Evolutionary conservation across 2,113 vertebrate genomes (phyloP).

Genomic region (Tachysurus vachellii): DNA sequence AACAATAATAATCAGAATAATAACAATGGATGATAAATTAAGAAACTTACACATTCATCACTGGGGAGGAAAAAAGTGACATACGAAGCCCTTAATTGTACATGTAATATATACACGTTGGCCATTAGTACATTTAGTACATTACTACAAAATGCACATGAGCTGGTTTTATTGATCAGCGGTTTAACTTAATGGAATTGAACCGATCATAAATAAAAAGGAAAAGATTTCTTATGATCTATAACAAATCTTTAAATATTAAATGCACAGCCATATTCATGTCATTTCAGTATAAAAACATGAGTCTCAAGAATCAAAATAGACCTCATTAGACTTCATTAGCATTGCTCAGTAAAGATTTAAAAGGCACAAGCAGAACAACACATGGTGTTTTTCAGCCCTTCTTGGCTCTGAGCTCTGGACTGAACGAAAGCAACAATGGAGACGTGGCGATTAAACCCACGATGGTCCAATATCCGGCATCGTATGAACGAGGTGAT

Average conservation of each 20-base stretch:
- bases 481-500: neutral
- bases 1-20: neutral
- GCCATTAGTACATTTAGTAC: neutral
- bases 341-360: constrained; percentile 40
- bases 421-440: neutral
- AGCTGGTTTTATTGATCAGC: constrained; percentile 7
- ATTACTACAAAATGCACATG: neutral
- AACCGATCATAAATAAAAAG: constrained; percentile 40
- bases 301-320: constrained; percentile 30
- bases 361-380: constrained; percentile 48
- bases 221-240: constrained; percentile 16
- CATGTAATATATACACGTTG: constrained; percentile 2
- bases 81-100: constrained; percentile 46
- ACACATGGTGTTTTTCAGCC: constrained; percentile 2
- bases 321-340: constrained; percentile 29
- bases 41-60: constrained; percentile 12
- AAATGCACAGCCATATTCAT: constrained; percentile 21
- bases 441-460: neutral
- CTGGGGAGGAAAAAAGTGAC: neutral
- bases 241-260: constrained; percentile 11
- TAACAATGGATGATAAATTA: neutral
- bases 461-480: neutral
- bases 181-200: constrained; percentile 3
- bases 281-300: constrained; percentile 35
- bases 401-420: neutral